Evolutionary conservation across 2,113 vertebrate species (phyloP), one percentile per base, ranked within the genome.

Genomic region (Puntigrus tetrazona): DNA sequence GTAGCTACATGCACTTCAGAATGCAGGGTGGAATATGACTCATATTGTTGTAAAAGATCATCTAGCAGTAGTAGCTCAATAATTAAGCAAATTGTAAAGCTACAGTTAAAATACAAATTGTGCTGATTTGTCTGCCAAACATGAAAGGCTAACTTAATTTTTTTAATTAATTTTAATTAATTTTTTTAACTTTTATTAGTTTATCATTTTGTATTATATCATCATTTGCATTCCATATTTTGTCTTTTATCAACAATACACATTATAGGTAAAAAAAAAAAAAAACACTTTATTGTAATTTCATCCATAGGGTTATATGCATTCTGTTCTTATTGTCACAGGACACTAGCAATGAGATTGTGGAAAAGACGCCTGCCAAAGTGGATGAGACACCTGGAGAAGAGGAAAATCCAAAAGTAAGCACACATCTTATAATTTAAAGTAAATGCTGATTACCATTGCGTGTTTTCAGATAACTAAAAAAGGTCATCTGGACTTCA

Each of bases 341-440:
- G 82, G 50, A 20, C 1, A 29, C 29, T 55, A 59, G n/a, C 31
- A 29, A 38, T 1, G 69, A 69, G 14, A 25, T 27, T 6, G 8
- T 80, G 25, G 25, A 47, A 65, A 65, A 59, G 13, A 76, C 2
- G 57, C n/a, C 18, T n/a, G 83, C 87, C 25, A 85, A 63, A 78
- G 84, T 87, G n/a, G 84, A 84, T n/a, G 87, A 79, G 4, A 88
- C 85, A 70, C 84, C 88, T 22, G 20, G 6, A 36, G 83, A 76
- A 0, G 86, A 87, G 16, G 87, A 88, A 74, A 11, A 84, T 20
- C 25, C 75, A 52, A n/a, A 87, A 55, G 18, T 70, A 70, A 52
- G n/a, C 45, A 6, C 36, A 10, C 22, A 9, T 70, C 13, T 59
- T 70, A 22, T 7, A 3, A 57, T 22, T 52, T 70, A 1, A 5